phyloP scores from a whole-genome alignment of 2,797 vertebrate species.

The Protonibea diacanthus region DNA sequence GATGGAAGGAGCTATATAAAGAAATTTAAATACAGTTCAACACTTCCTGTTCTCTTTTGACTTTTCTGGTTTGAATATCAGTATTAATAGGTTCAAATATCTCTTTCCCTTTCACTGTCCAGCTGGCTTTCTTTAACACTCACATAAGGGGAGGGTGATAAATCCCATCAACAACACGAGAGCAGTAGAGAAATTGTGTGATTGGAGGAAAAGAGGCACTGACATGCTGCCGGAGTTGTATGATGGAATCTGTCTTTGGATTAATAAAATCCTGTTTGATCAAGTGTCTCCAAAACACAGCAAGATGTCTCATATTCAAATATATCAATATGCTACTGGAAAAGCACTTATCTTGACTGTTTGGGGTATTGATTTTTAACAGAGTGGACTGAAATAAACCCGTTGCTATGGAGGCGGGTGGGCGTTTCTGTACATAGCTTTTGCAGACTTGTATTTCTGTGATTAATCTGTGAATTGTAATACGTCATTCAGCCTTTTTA shows the following conservation, averaged over 20 bases:
- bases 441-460: conserved; percentile 6
- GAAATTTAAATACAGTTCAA: not conserved
- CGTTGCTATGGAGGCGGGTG: conserved; percentile 68
- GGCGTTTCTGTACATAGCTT: conserved; percentile 21
- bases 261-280: conserved; percentile 6
- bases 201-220: conserved; percentile 28
- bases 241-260: conserved; percentile 19
- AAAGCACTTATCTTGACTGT: conserved; percentile 17
- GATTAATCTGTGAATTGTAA: conserved; percentile 21
- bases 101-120: conserved; percentile 66
- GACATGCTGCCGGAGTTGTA: not conserved
- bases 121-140: conserved; percentile 74
- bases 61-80: conserved; percentile 9
- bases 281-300: conserved; percentile 17
- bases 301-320: conserved; percentile 2
- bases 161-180: conserved; percentile 54
- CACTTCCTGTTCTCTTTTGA: conserved; percentile 9
- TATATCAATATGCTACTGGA: conserved; percentile 4
- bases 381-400: conserved; percentile 43
- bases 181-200: conserved; percentile 52
- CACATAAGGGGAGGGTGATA: conserved; percentile 46
- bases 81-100: conserved; percentile 25
- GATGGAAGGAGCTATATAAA: not conserved
- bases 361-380: conserved; percentile 49
- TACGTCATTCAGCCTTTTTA: conserved; percentile 22